phyloP scores from a whole-genome alignment of 2,113 vertebrate genomes.

The Elephantulus edwardii region DNA sequence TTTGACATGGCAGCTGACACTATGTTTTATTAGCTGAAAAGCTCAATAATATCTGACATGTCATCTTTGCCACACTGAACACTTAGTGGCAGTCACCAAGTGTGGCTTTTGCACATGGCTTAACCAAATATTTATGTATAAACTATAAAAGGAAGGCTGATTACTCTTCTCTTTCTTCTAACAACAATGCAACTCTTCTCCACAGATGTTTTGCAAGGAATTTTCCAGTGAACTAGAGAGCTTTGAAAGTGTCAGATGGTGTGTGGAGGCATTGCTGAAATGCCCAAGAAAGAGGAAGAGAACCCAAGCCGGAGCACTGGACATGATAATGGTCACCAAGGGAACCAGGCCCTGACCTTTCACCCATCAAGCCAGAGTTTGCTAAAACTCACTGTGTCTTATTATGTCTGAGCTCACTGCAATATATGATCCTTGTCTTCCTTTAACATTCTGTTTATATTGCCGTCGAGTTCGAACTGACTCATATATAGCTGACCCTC shows the following conservation, averaged over 20 bases:
- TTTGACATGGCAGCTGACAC: constrained; percentile 6
- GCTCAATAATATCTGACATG: background rate
- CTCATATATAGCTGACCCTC: too few species aligned
- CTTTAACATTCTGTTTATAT: too few species aligned
- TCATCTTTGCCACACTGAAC: background rate
- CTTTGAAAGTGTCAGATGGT: too few species aligned
- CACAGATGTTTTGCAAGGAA: background rate
- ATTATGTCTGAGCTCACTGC: background rate
- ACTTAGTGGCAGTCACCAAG: background rate
- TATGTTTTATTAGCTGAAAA: background rate
- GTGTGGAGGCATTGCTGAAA: background rate
- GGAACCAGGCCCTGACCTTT: background rate
- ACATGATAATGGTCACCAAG: background rate
- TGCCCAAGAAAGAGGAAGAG: background rate
- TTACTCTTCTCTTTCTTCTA: constrained; percentile 12
- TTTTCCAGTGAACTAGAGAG: background rate
- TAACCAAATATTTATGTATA: constrained; percentile 56
- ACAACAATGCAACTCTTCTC: constrained; percentile 29
- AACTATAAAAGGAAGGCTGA: constrained; percentile 23
- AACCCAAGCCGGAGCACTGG: background rate
- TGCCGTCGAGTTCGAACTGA: too few species aligned
- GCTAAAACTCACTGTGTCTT: background rate
- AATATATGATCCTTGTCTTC: background rate
- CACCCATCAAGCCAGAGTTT: background rate
- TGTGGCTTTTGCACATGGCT: constrained; percentile 22